Base-by-base conservation (phyloP, 2,797 vertebrate genomes). In the Melanotaenia parkinsoni region DNA sequence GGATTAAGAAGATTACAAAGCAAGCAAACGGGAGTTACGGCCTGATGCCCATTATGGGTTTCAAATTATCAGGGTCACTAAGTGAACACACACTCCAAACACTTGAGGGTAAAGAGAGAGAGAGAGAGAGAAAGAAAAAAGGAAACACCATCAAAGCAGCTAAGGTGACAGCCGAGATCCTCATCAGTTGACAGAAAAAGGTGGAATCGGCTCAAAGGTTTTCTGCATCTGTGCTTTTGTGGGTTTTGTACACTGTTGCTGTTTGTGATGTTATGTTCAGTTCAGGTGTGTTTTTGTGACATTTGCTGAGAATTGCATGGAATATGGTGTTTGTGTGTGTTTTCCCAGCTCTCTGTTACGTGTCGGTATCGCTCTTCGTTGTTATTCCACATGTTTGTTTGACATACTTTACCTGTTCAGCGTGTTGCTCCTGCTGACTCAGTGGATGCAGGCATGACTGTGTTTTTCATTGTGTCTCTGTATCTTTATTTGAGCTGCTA, bases 191-290 rank as follows among this genome's bases (percentile, higher is more conserved):
- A 68, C 32, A 63, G 91, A 91, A 92, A 91, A 94, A 92, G 90
- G 90, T 93, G 93, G 81, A 90, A 83, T 85, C 63, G 51, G 70
- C 84, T 89, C 72, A 73, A 67, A 71, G 24, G 54, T 80, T 72
- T 57, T 70, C 58, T 84, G 85, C 82, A 79, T 85, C 77, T 87
- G 74, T 84, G 80, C 82, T 74, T 60, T 0, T 76, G 47, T 85
- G 58, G 59, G 61, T 78, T 72, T 66, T 62, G 68, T 82, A 35
- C 24, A 1, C 16, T 67, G 35, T 76, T 70, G 79, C 78, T 80
- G 60, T 87, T 74, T 77, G 67, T 80, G 65, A 50, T 53, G 37
- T 54, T 37, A 70, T 28, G 58, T 74, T 68, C 14, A 80, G 71
- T 81, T 53, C 7, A 20, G 63, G 35, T 77, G 32, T 71, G 57